Base-by-base conservation (phyloP, 92 coral and sea anemone species). In the Siderastrea radians region DNA sequence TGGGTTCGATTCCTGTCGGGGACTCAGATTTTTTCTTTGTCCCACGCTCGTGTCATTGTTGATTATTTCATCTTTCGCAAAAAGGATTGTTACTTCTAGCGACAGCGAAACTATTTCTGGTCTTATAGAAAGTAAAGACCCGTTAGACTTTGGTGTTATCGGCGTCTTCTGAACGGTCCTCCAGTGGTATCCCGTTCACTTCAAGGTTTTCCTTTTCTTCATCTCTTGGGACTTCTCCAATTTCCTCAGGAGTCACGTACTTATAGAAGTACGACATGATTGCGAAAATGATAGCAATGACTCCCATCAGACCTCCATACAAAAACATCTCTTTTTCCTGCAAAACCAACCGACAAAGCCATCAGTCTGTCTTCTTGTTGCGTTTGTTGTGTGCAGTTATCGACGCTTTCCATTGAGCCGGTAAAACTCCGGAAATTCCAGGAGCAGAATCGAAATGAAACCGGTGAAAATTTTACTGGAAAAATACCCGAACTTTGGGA, bases 281-380 rank as follows among this genome's bases (percentile, higher is more conserved):
- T 1, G 92, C 96, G 64, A 95, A 95, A 16, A 95, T 75, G 76
- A 93, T 86, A 74, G 92, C 90, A 71, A 95, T 89, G 45, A 95
- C 89, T 58, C 93, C 96, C 98, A 95, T 95, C 53, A 95, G 83
- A 2, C 98, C 98, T 57, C 98, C 94, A 83, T 95, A 95, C 88
- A 95, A 73, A 63, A 95, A 95, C 98, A 95, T 95, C 84, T 95
- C 98, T 66, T 82, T 89, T 54, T 95, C 98, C 98, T 95, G 78
- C n/a, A 59, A n/a, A 9, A n/a, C 3, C 19, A 79, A 26, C 12
- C 77, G 46, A 50, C 63, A 52, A 53, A 85, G 51, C 77, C 38
- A 53, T 3, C 6, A 2, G 1, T 9, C 50, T 43, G 45, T 17
- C 10, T 49, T 72, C 13, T 7, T 9, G 11, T 17, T 57, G 12